Conservation (phyloP, 2,113 vertebrate species). For the Myiozetetes cayanensis region DNA sequence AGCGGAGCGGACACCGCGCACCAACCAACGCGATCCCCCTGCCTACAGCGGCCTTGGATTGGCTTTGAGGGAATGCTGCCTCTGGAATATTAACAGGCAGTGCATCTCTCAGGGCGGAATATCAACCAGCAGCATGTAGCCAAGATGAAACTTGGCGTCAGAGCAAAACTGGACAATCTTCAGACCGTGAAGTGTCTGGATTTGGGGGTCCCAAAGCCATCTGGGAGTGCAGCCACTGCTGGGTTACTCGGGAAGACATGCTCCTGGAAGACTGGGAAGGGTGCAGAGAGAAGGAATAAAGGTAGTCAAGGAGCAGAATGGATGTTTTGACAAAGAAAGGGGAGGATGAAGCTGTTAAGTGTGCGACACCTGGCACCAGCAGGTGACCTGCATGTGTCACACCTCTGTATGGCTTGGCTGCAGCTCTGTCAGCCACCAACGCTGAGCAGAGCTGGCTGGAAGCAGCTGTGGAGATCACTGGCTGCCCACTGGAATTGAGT, state of each 20-base stretch:
- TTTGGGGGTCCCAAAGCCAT: background rate
- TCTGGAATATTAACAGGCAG: background rate
- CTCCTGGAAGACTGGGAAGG: background rate
- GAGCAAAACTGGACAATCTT: background rate
- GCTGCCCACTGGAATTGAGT: background rate
- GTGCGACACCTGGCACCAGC: background rate
- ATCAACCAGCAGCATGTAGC: background rate
- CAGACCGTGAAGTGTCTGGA: fast-evolving
- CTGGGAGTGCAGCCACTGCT: fast-evolving
- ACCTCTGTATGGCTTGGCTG: background rate
- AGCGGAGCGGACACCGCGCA: background rate
- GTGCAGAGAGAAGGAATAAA: background rate
- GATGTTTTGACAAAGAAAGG: background rate
- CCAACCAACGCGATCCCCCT: constrained; percentile 43
- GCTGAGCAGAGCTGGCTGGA: background rate
- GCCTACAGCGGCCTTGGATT: background rate
- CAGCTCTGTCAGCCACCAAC: fast-evolving
- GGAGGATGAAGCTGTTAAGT: background rate
- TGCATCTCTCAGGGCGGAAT: background rate
- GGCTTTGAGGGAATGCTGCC: background rate
- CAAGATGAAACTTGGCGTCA: fast-evolving
- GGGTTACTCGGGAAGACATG: background rate
- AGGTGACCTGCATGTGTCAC: fast-evolving
- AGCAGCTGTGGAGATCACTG: background rate
- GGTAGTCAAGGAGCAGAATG: background rate